Percentiles rank a stretch among this genome's conserved stretches.
Conservation (phyloP, 1,140 invertebrate species). For the Papilio dardanus region DNA sequence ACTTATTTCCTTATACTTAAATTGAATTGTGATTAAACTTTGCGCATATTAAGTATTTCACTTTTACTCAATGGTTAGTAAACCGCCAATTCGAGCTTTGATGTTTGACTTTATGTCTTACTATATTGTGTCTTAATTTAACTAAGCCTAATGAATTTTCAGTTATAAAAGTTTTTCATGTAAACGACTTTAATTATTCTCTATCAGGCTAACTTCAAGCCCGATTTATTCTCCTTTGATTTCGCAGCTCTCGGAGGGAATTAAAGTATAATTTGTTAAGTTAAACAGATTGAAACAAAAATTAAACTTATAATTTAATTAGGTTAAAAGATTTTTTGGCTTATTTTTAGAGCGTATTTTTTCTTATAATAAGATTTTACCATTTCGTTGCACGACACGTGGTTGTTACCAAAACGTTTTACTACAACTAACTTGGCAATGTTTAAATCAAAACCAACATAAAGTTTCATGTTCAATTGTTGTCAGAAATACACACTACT, state of each 20-base stretch:
- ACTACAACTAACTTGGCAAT: not conserved
- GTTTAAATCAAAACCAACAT: constrained; percentile 1
- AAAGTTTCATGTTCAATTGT: not conserved
- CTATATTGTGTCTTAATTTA: not conserved
- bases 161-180: not conserved
- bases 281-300: not conserved
- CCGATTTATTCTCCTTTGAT: not conserved
- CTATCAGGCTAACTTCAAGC: not conserved
- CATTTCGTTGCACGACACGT: not conserved
- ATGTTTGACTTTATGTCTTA: not conserved
- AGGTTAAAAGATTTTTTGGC: not conserved
- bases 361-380: too few species aligned
- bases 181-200: not conserved
- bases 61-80: too few species aligned
- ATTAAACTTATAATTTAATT: not conserved
- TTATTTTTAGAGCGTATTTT: too few species aligned
- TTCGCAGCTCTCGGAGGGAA: not conserved
- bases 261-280: not conserved
- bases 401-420: not conserved
- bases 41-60: too few species aligned
- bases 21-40: too few species aligned
- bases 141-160: not conserved
- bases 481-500: constrained; percentile 16
- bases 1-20: too few species aligned
- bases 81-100: too few species aligned